Base-by-base conservation (phyloP, 1,140 invertebrate genomes). In the Ceratina australensis region DNA sequence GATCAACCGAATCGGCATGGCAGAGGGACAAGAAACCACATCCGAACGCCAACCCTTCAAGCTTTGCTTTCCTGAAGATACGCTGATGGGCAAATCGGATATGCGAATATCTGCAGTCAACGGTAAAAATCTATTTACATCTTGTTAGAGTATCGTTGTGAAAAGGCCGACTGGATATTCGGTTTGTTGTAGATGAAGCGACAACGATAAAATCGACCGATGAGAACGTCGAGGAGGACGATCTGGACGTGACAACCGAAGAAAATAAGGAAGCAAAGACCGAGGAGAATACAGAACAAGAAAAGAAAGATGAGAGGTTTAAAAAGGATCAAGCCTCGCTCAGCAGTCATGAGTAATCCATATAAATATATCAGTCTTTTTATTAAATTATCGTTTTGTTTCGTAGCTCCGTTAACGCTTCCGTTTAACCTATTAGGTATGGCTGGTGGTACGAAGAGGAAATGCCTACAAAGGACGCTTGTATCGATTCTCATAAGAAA, bases 391-490 rank as follows among this genome's bases (percentile, higher is more conserved):
- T 24, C 52, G 2, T 26, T 18, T 49, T 22, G 26, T 15, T 47
- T 13, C 4, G 0, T 24, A 0, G 16, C 12, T 24, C 1, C 16
- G 22, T 24, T 8, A 67, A 49, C 20, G 10, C 13, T 13, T 10
- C 1, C 1, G 56, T 61, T 60, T 65, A 16, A 10, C 33, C 24
- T 86, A 84, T 61, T 64, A 91, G 90, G 13, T 91, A 90, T 26
- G 90, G 90, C 4, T 91, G 90, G 90, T 91, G 90, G 89, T 87
- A 91, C 69, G 87, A 90, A 77, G 85, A 59, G 59, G 88, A 86
- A 13, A 87, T 89, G 54, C 81, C 79, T 10, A 84, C 87, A 8
- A 89, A 83, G 69, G 86, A 87, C 72, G 63, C 84, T n/a, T 77
- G 82, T 57, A 86, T 90, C 26, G 86, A 90, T 75, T 89, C 85